Evolutionary conservation across 2,888 invertebrate species (phyloP), one percentile per base, ranked within the genome.

Genomic region (Eutolmus rufibarbis): DNA sequence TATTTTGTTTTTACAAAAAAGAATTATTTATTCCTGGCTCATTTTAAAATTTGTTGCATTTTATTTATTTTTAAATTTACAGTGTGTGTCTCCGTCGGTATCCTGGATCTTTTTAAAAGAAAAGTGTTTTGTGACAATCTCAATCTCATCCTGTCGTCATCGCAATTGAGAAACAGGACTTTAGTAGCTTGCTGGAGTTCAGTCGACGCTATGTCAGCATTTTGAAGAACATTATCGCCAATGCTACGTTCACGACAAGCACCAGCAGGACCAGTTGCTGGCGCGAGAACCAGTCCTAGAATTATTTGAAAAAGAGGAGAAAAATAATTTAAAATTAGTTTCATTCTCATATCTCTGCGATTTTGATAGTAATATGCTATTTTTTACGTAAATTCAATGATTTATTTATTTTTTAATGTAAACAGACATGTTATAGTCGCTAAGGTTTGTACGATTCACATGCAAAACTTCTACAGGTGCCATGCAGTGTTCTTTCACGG

Each of bases 141-240:
- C 23, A 66, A 23, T 66, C 7, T 89, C 88, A 89, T 88, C 89
- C 89, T 76, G 89, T 89, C 87, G 87, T 88, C 87, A 89, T 79
- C 16, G 89, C 88, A 87, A 89, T 87, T 78, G 88, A 88, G 86
- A 66, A 89, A 88, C 88, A 88, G 84, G 87, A 88, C 46, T 88
- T 89, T 46, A 85, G 85, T 74, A 85, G 43, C 74, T 85, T 88
- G 79, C 87, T 76, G 88, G 86, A 86, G 88, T 89, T 89, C 85
- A 90, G 89, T 90, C 90, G 93, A 94, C 95, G 95, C 97, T 97
- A 98, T 96, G 97, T 98, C 92, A 98, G 95, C 94, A 98, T 95
- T 94, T 98, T 98, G 95, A 97, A 97, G 94, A 98, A 98, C 96
- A 98, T 96, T 94, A 98, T 96, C 93, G 97, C 98, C 95, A 98